phyloP scores from a whole-genome alignment of 2,888 invertebrate species.

The Eilema depressum region DNA sequence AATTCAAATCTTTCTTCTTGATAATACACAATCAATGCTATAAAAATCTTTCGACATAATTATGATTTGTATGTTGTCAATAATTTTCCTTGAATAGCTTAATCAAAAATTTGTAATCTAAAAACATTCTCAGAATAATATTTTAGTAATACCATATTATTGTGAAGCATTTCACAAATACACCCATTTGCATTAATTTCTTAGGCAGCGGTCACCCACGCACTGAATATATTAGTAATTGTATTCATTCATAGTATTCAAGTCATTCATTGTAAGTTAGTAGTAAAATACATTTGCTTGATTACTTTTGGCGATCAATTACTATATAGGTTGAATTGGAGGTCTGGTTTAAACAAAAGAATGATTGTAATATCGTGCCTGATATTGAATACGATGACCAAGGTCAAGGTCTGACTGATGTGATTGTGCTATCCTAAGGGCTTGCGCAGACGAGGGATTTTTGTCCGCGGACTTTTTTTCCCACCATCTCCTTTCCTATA shows the following conservation, averaged over 20 bases:
- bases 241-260: not conserved
- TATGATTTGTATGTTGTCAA: not conserved
- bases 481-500: too few relatives aligned
- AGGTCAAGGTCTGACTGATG: not conserved
- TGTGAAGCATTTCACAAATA: not conserved
- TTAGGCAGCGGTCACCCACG: conserved; percentile 2
- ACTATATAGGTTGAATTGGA: not conserved
- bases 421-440: too few relatives aligned
- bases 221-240: not conserved
- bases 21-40: too few relatives aligned
- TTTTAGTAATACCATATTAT: conserved; percentile 7
- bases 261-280: conserved; percentile 1
- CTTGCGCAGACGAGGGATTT: too few relatives aligned
- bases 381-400: not conserved
- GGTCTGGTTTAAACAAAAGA: not conserved
- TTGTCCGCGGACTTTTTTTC: too few relatives aligned
- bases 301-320: not conserved
- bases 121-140: not conserved
- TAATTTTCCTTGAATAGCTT: not conserved
- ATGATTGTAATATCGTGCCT: not conserved
- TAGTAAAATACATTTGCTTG: not conserved
- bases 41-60: too few relatives aligned
- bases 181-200: conserved; percentile 6
- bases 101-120: not conserved
- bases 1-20: too few relatives aligned